These are phyloP conservation scores for Siphlonurus alternatus DNA, from an alignment of 2,888 invertebrate species.

Conservation along the genomic window DNA sequence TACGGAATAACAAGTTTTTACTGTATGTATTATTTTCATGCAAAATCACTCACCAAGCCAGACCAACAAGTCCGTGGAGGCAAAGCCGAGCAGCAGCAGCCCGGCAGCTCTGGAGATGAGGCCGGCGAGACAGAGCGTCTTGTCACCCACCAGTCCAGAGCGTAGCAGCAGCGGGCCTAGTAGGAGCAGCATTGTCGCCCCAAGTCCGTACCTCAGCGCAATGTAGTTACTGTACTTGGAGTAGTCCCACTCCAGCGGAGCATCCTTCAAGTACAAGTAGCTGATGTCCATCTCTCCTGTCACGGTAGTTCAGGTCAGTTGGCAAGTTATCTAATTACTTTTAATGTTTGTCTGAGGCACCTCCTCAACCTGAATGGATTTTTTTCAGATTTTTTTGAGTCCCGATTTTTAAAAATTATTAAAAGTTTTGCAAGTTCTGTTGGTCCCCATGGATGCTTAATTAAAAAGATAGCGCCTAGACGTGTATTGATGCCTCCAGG, in stretches of 20 bases:
- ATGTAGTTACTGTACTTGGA: neutral
- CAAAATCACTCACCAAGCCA: neutral
- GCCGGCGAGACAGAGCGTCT: neutral
- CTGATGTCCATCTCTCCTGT: neutral
- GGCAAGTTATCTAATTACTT: too few relatives aligned
- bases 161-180: neutral
- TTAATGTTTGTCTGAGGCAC: too few relatives aligned
- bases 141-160: neutral
- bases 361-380: too few relatives aligned
- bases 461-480: too few relatives aligned
- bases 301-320: too few relatives aligned
- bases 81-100: neutral
- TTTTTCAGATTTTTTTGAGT: too few relatives aligned
- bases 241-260: neutral
- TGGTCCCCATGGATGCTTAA: too few relatives aligned
- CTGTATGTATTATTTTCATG: too few relatives aligned
- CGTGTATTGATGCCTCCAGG: too few relatives aligned
- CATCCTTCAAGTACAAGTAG: neutral
- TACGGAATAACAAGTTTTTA: too few relatives aligned
- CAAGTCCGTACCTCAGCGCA: neutral
- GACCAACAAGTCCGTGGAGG: neutral
- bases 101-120: neutral
- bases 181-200: neutral
- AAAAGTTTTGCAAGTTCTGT: too few relatives aligned
- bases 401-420: too few relatives aligned